Conservation (phyloP, 2,113 vertebrate species). For the Corapipo altera region DNA sequence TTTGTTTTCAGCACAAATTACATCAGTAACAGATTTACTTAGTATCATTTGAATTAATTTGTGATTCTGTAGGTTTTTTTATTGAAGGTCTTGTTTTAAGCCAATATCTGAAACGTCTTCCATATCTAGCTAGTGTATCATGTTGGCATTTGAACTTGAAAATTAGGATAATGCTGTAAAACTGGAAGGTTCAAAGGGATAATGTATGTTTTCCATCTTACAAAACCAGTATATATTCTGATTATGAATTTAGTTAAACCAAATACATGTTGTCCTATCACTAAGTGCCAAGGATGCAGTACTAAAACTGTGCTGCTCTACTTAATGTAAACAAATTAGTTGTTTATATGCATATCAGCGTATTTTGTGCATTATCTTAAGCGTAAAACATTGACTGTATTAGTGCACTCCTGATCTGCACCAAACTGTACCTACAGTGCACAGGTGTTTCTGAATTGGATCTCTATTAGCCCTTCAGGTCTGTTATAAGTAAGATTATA, state of each 20-base stretch:
- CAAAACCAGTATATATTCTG: constrained; percentile 46
- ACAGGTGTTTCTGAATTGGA: constrained; percentile 18
- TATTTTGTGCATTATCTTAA: constrained; percentile 63
- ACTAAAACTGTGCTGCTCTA: constrained; percentile 8
- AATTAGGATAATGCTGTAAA: constrained; percentile 59
- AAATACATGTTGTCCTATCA: constrained; percentile 72
- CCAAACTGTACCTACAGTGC: constrained; percentile 32
- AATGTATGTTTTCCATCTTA: constrained; percentile 59
- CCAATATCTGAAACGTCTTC: constrained; percentile 40
- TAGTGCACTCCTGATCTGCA: constrained; percentile 47
- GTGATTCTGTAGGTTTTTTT: background rate
- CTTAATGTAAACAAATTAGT: constrained; percentile 41
- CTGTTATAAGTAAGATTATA: constrained; percentile 41
- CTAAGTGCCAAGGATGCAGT: constrained; percentile 72
- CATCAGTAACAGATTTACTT: background rate
- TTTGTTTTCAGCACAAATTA: constrained; percentile 12
- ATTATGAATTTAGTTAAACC: constrained; percentile 67
- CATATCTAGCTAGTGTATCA: constrained; percentile 13
- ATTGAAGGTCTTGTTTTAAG: constrained; percentile 33
- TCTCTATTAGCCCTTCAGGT: constrained; percentile 23
- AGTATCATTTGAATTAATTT: background rate
- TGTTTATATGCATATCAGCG: constrained; percentile 50
- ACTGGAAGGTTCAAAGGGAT: constrained; percentile 68
- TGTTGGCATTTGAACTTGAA: constrained; percentile 56
- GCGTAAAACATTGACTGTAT: constrained; percentile 42